Evolutionary conservation across 2,113 vertebrate species (phyloP).

Genomic region (Cricetomys ansorgei): DNA sequence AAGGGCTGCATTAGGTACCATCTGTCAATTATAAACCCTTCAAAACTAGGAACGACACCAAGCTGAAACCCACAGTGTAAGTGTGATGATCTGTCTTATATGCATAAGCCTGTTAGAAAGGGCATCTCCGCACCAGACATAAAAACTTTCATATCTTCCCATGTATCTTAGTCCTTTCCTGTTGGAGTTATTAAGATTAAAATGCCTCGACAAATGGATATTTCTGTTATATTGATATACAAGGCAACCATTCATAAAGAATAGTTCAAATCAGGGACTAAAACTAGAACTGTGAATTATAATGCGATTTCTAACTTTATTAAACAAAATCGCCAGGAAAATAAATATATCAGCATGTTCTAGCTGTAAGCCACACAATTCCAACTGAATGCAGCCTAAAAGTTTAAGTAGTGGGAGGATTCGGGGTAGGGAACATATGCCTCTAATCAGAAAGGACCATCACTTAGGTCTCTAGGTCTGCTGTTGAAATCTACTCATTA

Average conservation of each 20-base stretch:
- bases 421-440: background rate
- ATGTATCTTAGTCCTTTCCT: background rate
- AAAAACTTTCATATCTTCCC: background rate
- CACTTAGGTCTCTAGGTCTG: background rate
- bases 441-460: background rate
- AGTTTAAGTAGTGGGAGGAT: background rate
- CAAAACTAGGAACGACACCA: slow-evolving; percentile 49
- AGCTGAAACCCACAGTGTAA: background rate
- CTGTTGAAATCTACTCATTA: background rate
- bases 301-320: background rate
- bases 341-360: background rate
- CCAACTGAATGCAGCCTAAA: background rate
- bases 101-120: background rate
- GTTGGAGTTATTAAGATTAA: background rate
- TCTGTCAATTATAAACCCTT: slow-evolving; percentile 77
- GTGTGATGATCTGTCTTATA: background rate
- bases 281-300: background rate
- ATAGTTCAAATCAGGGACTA: background rate
- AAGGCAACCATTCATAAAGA: background rate
- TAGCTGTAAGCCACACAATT: background rate
- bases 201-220: background rate
- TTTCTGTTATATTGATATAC: slow-evolving; percentile 14
- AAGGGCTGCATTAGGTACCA: slow-evolving; percentile 64
- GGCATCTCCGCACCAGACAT: background rate
- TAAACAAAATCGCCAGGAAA: background rate